A percentile compares a stretch with the other conserved stretches of the same genome.
phyloP scores from a whole-genome alignment of 2,113 vertebrate species.

The Gymnobelideus leadbeateri region DNA sequence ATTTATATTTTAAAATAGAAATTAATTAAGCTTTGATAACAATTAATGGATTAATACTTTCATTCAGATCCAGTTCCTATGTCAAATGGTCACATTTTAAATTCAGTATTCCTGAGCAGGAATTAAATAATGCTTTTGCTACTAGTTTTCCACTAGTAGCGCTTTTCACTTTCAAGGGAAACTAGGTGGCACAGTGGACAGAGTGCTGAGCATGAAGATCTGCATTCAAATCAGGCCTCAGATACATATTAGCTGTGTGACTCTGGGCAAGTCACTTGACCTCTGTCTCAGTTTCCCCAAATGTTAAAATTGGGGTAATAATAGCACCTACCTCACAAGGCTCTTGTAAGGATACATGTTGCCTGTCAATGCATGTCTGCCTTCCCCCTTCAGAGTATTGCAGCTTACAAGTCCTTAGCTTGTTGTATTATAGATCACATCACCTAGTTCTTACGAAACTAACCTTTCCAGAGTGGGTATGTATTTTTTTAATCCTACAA shows the following conservation, averaged over 20 bases:
- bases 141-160: neutral
- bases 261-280: neutral
- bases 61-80: neutral
- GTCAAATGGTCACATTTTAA: neutral
- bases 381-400: neutral
- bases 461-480: conserved; percentile 34
- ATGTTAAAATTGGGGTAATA: neutral
- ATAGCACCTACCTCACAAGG: neutral
- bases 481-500: conserved; percentile 53
- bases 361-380: neutral
- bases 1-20: too few relatives aligned
- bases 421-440: conserved; percentile 16
- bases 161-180: neutral
- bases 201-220: neutral
- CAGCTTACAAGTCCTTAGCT: neutral
- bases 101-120: neutral
- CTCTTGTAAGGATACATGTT: neutral
- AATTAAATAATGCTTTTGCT: neutral
- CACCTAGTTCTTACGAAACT: conserved; percentile 46
- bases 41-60: neutral
- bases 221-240: neutral
- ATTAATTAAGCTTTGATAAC: too few relatives aligned
- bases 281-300: neutral
- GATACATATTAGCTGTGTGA: neutral
- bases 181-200: neutral